These are phyloP conservation scores for Vombatus ursinus DNA, from an alignment of 2,113 vertebrate genomes.

Conservation along the genomic window DNA sequence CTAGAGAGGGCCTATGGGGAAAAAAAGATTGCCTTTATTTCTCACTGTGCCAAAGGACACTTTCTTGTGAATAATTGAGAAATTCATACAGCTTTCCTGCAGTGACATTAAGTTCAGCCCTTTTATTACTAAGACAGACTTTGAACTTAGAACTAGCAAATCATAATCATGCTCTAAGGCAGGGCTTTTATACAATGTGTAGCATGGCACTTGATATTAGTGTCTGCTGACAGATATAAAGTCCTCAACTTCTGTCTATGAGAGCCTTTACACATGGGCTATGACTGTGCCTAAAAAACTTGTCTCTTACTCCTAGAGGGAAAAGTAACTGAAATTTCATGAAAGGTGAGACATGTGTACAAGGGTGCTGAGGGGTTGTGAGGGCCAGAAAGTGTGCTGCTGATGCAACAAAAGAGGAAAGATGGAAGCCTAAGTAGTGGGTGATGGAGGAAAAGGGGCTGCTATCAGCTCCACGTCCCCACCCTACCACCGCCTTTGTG, in stretches of 20 bases:
- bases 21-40: conserved; percentile 1
- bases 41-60: not conserved
- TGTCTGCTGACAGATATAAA: not conserved
- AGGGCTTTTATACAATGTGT: not conserved
- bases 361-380: no score
- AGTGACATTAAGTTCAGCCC: not conserved
- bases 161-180: not conserved
- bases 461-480: not conserved
- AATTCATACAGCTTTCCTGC: not conserved
- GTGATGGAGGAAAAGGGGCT: not conserved
- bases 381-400: not conserved
- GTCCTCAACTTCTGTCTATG: not conserved
- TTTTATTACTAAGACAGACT: not conserved
- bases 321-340: no score
- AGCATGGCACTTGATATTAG: not conserved
- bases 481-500: no score
- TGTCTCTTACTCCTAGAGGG: no score
- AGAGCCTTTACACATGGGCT: not conserved
- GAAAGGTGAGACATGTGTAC: no score
- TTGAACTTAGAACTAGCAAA: not conserved
- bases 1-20: not conserved
- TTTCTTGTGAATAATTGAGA: not conserved
- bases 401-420: not conserved
- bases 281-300: no score
- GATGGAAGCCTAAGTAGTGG: not conserved